Base-by-base conservation (phyloP, 2,888 invertebrate species). In the Spodoptera exigua region DNA sequence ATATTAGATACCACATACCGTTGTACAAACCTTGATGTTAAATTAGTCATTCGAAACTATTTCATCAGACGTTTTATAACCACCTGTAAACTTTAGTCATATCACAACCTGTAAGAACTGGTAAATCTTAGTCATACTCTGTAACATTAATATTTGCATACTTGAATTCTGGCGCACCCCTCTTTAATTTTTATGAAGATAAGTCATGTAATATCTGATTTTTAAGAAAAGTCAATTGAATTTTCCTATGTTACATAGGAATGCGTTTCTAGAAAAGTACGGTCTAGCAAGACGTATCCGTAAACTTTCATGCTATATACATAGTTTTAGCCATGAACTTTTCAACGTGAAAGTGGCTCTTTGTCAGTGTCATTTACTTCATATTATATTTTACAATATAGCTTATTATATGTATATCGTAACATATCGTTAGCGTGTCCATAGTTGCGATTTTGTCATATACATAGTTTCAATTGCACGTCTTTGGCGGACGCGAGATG, bases 401-500 rank as follows among this genome's bases (percentile, higher is more conserved):
- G 27, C 43, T 44, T 66, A 71, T 68, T 60, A 54, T 37, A 49
- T 53, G 54, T 70, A 49, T 53, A 57, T 70, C 41, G 58, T 69
- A 61, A 73, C 47, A 51, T 49, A 76, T 60, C 60, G 55, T 74
- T 62, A 74, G 59, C 45, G 56, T 62, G 45, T 58, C 44, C 43
- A 55, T 56, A 58, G 56, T 58, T 61, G 59, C 21, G 51, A 64
- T 75, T 76, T 72, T 76, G 76, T 74, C 77, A 76, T 67, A 68
- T 67, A 68, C 49, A 61, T 59, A 49, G 56, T 74, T 75, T 72
- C 68, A 71, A 76, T 75, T 77, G 72, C 65, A 70, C 61, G 70
- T 75, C 73, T 69, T 60, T 63, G 67, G 73, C 69, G 66, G 73
- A 76, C 71, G 61, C 70, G 70, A 84, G 84, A 85, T 85, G 85